Conservation (phyloP, 2,797 vertebrate species). For the Chaunax sp. region DNA sequence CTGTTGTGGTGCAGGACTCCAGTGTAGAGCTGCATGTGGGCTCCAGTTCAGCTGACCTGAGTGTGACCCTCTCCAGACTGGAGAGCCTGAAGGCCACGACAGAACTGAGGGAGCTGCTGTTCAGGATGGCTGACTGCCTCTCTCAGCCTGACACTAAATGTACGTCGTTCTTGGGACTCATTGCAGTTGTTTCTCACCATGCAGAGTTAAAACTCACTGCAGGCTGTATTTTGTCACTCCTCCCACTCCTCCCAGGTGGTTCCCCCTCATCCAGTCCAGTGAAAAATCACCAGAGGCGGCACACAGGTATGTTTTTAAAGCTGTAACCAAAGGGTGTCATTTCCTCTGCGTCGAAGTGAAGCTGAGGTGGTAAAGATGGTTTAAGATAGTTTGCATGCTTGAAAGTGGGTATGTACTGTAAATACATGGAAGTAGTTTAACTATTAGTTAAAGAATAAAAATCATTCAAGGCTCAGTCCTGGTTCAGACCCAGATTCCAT, state of each 20-base stretch:
- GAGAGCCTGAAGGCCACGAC: constrained; percentile 42
- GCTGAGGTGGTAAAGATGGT: not conserved
- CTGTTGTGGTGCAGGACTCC: constrained; percentile 54
- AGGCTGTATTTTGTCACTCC: not conserved
- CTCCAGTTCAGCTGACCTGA: constrained; percentile 33
- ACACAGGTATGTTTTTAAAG: constrained; percentile 55
- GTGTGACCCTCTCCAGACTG: constrained; percentile 65
- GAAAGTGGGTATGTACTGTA: no score
- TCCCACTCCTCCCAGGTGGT: constrained; percentile 30
- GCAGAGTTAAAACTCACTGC: not conserved
- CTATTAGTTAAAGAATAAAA: no score
- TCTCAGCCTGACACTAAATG: constrained; percentile 38
- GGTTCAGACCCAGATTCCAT: no score
- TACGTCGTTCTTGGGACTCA: not conserved
- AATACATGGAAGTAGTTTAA: no score
- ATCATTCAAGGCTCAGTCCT: no score
- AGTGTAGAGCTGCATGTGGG: constrained; percentile 60
- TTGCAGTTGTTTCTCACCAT: not conserved
- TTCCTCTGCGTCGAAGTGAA: not conserved
- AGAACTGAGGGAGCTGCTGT: constrained; percentile 78
- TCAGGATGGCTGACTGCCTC: constrained; percentile 78
- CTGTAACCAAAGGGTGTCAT: not conserved
- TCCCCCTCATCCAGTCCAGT: constrained; percentile 74
- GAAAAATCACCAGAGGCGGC: no score
- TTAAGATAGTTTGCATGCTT: not conserved